Percentiles rank a stretch among this genome's conserved stretches.
Evolutionary conservation across 1,140 invertebrate genomes (phyloP).

Genomic region (Belonocnema kinseyi): DNA sequence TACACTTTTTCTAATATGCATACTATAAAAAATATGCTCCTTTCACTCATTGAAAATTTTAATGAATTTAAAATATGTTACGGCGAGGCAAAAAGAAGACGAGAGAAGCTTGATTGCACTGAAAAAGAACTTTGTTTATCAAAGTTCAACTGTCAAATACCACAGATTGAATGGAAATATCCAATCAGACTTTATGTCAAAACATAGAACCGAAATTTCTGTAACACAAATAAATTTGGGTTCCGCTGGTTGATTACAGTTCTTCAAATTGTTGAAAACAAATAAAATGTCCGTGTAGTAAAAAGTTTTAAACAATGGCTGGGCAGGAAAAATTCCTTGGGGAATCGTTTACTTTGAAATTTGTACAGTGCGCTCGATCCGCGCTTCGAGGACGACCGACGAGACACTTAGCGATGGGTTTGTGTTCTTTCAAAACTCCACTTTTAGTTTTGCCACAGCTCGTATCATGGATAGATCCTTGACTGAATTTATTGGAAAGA

Average conservation of each 20-base stretch:
- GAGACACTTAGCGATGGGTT: conserved; percentile 32
- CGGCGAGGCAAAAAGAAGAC: too few relatives aligned
- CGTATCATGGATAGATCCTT: not conserved
- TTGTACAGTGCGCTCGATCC: not conserved
- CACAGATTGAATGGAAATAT: not conserved
- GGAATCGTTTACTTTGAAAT: conserved; percentile 13
- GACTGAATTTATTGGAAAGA: not conserved
- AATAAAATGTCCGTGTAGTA: conserved; percentile 1
- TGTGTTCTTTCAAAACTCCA: conserved; percentile 27
- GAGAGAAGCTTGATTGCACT: too few relatives aligned
- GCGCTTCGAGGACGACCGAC: not conserved
- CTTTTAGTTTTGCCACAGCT: conserved; percentile 31
- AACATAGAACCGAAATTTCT: not conserved
- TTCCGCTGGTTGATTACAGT: not conserved
- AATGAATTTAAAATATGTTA: too few relatives aligned
- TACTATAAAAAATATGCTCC: too few relatives aligned
- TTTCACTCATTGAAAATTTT: too few relatives aligned
- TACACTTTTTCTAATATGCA: too few relatives aligned
- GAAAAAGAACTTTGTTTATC: too few relatives aligned
- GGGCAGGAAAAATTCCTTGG: not conserved
- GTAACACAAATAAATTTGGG: not conserved
- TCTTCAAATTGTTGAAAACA: not conserved
- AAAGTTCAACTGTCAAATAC: too few relatives aligned
- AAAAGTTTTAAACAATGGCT: not conserved
- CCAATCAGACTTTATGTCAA: not conserved